Percentiles rank a stretch among this genome's conserved stretches.
phyloP scores from a whole-genome alignment of 2,888 invertebrate species.

The Apomyelois bistriatella region DNA sequence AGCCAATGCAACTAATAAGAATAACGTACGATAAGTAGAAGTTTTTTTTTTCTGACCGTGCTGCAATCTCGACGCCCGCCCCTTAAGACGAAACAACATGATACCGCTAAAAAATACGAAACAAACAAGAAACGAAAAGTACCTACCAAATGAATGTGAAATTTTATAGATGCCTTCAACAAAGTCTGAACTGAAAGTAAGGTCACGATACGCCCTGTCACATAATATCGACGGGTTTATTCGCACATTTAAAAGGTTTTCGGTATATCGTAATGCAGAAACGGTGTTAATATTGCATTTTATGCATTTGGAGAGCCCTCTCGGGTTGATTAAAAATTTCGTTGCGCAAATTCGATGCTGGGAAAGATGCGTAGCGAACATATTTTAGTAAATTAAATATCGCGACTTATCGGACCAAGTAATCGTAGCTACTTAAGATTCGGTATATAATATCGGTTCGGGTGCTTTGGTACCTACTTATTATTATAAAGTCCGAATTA shows the following conservation, averaged over 20 bases:
- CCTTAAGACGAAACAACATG: conserved; percentile 50
- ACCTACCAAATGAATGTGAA: conserved; percentile 52
- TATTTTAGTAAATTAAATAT: conserved; percentile 13
- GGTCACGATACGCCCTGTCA: conserved; percentile 52
- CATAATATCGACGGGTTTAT: conserved; percentile 65
- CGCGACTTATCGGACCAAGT: conserved; percentile 1
- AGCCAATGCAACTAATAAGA: too few relatives aligned
- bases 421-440: conserved; percentile 7
- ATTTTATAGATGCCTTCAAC: conserved; percentile 56
- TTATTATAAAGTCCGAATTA: conserved; percentile 6
- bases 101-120: conserved; percentile 59
- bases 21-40: too few relatives aligned
- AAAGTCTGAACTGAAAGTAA: conserved; percentile 47
- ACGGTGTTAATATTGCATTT: conserved; percentile 69
- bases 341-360: conserved; percentile 36
- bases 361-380: neutral
- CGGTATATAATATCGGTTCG: conserved; percentile 2
- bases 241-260: conserved; percentile 51
- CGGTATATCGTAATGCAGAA: conserved; percentile 62
- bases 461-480: conserved; percentile 8
- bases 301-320: conserved; percentile 51
- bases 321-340: conserved; percentile 60
- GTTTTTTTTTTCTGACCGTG: conserved; percentile 51
- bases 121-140: conserved; percentile 49
- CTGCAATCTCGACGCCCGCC: conserved; percentile 68